These are phyloP conservation scores for Limnephilus lunatus DNA, from an alignment of 2,888 invertebrate species.

Conservation along the genomic window DNA sequence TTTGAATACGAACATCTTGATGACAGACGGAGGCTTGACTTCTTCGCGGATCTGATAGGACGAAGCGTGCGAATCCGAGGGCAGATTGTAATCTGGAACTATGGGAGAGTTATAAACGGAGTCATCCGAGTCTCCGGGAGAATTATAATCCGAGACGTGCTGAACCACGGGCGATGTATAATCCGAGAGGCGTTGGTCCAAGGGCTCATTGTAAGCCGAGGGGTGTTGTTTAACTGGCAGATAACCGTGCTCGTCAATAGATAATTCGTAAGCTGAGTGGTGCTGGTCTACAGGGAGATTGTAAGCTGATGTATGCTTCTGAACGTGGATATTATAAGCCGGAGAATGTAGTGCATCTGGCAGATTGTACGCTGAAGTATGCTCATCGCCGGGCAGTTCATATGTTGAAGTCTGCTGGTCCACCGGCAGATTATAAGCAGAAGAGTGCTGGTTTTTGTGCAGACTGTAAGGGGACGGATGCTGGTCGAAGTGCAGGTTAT, in stretches of 20 bases:
- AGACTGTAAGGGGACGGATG: not conserved
- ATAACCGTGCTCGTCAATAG: not conserved
- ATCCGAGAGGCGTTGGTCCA: not conserved
- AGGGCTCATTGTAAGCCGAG: not conserved
- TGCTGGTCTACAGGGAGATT: not conserved
- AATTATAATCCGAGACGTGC: not conserved
- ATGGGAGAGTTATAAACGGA: not conserved
- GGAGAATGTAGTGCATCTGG: not conserved
- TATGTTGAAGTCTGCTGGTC: not conserved
- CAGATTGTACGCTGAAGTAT: not conserved
- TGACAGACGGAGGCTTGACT: not conserved
- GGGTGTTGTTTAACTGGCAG: not conserved
- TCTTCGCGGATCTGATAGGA: constrained; percentile 8
- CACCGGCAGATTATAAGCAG: not conserved
- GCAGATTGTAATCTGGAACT: not conserved
- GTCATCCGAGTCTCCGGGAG: not conserved
- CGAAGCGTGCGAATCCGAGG: not conserved
- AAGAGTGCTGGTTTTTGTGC: not conserved
- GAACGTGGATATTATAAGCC: not conserved
- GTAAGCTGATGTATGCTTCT: not conserved
- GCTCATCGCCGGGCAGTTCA: not conserved
- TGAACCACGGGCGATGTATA: not conserved
- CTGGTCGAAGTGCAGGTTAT: not conserved
- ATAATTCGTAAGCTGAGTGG: not conserved
- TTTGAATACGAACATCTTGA: not conserved